Evolutionary conservation across 2,113 vertebrate genomes (phyloP).

Genomic region (Tragulus kanchil): DNA sequence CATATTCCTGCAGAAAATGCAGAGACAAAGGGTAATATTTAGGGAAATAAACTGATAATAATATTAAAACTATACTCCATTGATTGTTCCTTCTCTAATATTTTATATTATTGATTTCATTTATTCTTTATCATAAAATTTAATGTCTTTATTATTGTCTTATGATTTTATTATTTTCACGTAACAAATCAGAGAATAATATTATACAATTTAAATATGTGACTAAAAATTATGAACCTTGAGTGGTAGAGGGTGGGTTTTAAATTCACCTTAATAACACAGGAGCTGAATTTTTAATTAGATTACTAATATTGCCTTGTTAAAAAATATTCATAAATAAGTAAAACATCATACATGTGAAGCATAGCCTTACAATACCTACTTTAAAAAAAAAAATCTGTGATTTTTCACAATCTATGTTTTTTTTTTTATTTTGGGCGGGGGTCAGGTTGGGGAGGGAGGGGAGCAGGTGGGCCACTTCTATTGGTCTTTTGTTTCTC

Average conservation of each 20-base stretch:
- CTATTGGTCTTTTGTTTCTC: no score
- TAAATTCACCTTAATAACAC: not conserved
- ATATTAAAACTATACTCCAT: not conserved
- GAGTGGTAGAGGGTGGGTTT: not conserved
- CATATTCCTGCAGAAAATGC: not conserved
- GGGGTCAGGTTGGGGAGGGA: no score
- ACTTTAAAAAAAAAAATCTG: not conserved
- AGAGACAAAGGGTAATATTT: slow-evolving; percentile 5
- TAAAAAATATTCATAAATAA: not conserved
- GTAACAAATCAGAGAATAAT: not conserved
- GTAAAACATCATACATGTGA: not conserved
- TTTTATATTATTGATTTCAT: not conserved
- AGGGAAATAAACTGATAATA: not conserved
- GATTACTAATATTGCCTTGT: not conserved
- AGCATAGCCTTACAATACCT: not conserved
- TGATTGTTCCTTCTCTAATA: not conserved
- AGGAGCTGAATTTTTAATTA: not conserved
- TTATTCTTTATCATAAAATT: not conserved
- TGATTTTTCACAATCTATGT: no score
- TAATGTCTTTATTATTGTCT: not conserved
- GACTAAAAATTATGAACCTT: not conserved
- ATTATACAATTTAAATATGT: not conserved
- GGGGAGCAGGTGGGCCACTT: no score
- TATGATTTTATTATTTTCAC: not conserved
- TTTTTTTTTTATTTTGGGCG: no score